These are phyloP conservation scores for Drosophila bifasciata DNA, from an alignment of 1,140 invertebrate species.

Conservation along the genomic window DNA sequence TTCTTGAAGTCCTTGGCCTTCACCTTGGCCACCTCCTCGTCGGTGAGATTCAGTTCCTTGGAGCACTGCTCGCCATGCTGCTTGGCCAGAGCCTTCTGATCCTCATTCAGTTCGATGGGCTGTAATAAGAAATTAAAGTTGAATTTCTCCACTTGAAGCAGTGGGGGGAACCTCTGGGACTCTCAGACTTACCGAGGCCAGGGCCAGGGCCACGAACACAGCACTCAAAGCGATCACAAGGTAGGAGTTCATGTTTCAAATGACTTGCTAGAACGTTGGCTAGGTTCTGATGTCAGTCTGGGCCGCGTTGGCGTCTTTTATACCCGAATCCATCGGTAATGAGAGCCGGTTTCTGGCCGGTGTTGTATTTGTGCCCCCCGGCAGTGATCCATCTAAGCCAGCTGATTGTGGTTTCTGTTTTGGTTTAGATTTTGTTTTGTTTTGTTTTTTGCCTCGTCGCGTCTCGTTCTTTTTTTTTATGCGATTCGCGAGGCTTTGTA, in stretches of 20 bases:
- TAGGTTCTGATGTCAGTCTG: constrained; percentile 55
- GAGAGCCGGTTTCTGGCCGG: constrained; percentile 69
- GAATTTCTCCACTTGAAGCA: not conserved
- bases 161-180: too few species aligned
- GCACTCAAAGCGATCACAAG: constrained; percentile 63
- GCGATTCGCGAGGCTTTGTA: constrained; percentile 17
- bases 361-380: constrained; percentile 41
- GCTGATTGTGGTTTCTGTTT: constrained; percentile 46
- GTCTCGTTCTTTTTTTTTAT: constrained; percentile 1
- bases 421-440: constrained; percentile 20
- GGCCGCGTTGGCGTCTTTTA: constrained; percentile 42
- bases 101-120: constrained; percentile 61
- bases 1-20: constrained; percentile 66
- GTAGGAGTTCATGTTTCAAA: constrained; percentile 62
- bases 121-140: constrained; percentile 3
- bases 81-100: constrained; percentile 62
- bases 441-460: constrained; percentile 8
- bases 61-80: constrained; percentile 56
- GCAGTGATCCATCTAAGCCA: constrained; percentile 59
- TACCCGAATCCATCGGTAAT: constrained; percentile 29
- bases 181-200: constrained; percentile 53
- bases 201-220: constrained; percentile 57
- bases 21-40: constrained; percentile 60
- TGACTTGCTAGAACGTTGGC: constrained; percentile 60
- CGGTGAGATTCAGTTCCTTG: constrained; percentile 55